phyloP scores from a whole-genome alignment of 2,113 vertebrate genomes.

The Oncorhynchus masou region DNA sequence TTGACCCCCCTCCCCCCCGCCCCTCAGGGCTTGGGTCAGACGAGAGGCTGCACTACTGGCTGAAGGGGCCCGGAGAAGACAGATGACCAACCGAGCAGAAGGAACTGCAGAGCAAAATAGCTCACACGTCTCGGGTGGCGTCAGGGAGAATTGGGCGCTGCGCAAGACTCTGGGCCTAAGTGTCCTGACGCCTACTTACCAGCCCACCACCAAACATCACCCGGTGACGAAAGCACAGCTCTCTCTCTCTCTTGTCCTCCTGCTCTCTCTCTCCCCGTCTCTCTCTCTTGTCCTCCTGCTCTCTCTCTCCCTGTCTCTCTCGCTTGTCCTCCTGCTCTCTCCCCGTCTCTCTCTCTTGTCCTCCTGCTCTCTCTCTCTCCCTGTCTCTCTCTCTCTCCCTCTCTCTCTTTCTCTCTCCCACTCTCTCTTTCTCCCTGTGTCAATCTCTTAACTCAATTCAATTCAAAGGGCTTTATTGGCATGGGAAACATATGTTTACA shows the following conservation, averaged over 20 bases:
- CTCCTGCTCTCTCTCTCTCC: too few relatives aligned
- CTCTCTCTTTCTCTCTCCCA: too few relatives aligned
- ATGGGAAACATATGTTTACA: too few relatives aligned
- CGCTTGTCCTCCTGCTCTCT: too few relatives aligned
- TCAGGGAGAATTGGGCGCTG: slow-evolving; percentile 61
- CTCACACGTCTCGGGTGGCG: slow-evolving; percentile 65
- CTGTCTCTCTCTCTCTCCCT: too few relatives aligned
- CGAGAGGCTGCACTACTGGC: slow-evolving; percentile 49
- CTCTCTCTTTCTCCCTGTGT: too few relatives aligned
- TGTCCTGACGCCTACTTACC: slow-evolving; percentile 74
- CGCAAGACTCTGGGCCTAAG: slow-evolving; percentile 60
- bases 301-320: too few relatives aligned
- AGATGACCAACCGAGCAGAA: slow-evolving; percentile 73
- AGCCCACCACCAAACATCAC: slow-evolving; percentile 52
- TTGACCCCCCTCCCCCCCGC: slow-evolving; percentile 43
- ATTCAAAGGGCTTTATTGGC: too few relatives aligned
- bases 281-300: too few relatives aligned
- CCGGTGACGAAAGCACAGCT: slow-evolving; percentile 29
- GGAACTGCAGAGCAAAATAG: slow-evolving; percentile 61
- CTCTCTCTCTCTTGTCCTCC: slow-evolving; percentile 26
- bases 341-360: too few relatives aligned
- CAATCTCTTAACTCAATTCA: too few relatives aligned
- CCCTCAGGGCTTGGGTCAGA: slow-evolving; percentile 15
- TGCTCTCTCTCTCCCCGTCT: too few relatives aligned
- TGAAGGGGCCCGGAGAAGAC: slow-evolving; percentile 66